Conservation (phyloP, 2,797 vertebrate genomes). For the Poecilia velifera region DNA sequence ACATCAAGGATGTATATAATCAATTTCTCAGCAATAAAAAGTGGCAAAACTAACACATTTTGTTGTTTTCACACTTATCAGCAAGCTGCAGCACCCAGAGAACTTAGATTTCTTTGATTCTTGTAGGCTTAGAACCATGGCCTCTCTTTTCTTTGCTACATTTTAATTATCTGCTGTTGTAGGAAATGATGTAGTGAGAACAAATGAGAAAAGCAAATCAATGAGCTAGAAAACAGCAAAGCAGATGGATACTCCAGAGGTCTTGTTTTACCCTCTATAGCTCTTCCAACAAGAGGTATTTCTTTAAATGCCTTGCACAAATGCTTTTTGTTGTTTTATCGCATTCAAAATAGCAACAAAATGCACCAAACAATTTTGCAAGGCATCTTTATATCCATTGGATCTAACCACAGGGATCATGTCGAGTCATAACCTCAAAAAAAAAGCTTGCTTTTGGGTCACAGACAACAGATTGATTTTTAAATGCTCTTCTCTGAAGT, state of each 20-base stretch:
- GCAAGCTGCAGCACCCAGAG: background rate
- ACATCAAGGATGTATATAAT: background rate
- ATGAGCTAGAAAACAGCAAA: slow-evolving; percentile 13
- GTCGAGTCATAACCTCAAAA: slow-evolving; percentile 2
- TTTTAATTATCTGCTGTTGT: background rate
- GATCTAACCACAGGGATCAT: background rate
- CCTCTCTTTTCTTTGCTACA: background rate
- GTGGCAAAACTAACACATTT: background rate
- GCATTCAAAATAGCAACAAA: background rate
- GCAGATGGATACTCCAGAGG: background rate
- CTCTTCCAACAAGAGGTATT: background rate
- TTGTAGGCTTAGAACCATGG: background rate
- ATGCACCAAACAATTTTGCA: background rate
- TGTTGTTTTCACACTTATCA: background rate
- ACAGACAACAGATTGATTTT: slow-evolving; percentile 18
- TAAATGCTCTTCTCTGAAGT: slow-evolving; percentile 11
- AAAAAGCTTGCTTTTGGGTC: background rate
- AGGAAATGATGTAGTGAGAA: background rate
- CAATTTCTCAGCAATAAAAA: background rate
- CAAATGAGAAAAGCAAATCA: slow-evolving; percentile 15
- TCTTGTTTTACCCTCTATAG: background rate
- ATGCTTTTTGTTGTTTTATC: background rate
- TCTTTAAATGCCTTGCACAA: background rate
- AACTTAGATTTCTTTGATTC: background rate
- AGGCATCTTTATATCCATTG: background rate